Evolutionary conservation across 2,888 invertebrate genomes (phyloP).

Genomic region (Diploptera punctata): DNA sequence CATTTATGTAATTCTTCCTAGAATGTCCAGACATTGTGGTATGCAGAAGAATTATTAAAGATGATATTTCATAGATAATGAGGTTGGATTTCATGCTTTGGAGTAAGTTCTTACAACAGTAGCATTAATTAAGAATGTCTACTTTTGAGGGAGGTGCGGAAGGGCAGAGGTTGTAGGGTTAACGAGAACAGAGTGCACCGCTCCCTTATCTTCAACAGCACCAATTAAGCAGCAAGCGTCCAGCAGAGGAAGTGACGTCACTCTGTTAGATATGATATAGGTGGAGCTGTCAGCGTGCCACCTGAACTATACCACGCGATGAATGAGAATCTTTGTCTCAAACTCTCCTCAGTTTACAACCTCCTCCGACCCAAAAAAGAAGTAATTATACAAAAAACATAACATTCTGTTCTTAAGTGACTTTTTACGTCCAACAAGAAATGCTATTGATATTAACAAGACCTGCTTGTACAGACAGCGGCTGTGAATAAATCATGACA

Average conservation of each 20-base stretch:
- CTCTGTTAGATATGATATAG: constrained; percentile 3
- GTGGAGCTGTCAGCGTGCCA: not conserved
- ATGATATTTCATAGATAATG: no score
- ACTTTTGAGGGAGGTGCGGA: not conserved
- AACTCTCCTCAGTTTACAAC: not conserved
- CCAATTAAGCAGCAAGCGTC: not conserved
- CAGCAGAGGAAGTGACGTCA: constrained; percentile 21
- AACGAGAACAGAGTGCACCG: not conserved
- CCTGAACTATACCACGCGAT: constrained; percentile 17
- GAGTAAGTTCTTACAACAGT: no score
- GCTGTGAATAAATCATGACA: no score
- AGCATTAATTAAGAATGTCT: not conserved
- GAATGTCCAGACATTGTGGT: no score
- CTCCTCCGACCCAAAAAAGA: not conserved
- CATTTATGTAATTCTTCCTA: no score
- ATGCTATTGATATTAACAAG: not conserved
- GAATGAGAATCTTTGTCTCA: not conserved
- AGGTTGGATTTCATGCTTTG: no score
- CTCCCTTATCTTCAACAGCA: not conserved
- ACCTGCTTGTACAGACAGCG: not conserved
- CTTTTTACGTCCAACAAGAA: no score
- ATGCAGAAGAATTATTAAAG: no score
- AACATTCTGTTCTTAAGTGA: not conserved
- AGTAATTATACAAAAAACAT: not conserved
- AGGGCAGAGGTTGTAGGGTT: not conserved